A percentile compares a stretch with the other conserved stretches of the same genome.
phyloP scores from a whole-genome alignment of 2,888 invertebrate species.

The Druceiella hillmani region DNA sequence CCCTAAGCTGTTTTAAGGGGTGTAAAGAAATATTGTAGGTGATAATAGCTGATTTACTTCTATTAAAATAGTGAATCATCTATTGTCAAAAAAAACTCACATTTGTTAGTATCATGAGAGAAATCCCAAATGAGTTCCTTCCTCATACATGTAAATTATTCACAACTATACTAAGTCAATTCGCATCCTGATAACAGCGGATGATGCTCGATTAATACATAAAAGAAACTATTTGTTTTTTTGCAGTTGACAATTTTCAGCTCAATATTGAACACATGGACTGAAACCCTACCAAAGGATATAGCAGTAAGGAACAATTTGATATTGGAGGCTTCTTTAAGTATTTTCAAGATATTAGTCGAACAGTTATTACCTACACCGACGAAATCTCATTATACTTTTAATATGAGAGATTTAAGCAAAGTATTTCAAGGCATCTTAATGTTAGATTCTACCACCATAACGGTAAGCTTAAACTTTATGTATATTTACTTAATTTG shows the following conservation, averaged over 20 bases:
- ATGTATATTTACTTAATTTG: background rate
- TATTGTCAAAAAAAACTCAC: no score
- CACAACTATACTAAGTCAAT: no score
- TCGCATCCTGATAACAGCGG: no score
- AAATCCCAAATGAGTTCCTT: no score
- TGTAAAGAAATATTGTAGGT: no score
- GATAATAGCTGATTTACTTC: no score
- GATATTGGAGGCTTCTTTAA: constrained; percentile 60
- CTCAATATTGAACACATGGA: constrained; percentile 67
- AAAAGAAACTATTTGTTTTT: no score
- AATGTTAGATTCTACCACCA: constrained; percentile 59
- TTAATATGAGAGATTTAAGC: constrained; percentile 82
- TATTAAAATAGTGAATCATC: no score
- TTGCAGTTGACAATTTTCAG: constrained; percentile 55
- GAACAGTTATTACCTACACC: constrained; percentile 79
- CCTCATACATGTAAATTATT: no score
- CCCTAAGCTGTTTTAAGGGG: no score
- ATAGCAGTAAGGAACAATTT: constrained; percentile 36
- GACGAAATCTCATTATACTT: constrained; percentile 85
- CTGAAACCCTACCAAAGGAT: constrained; percentile 34
- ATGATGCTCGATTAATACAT: no score
- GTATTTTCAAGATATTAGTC: constrained; percentile 60
- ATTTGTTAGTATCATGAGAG: no score
- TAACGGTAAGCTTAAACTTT: constrained; percentile 45
- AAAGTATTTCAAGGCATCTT: constrained; percentile 78